Evolutionary conservation across 2,113 vertebrate species (phyloP).

Genomic region (Otus sunia): DNA sequence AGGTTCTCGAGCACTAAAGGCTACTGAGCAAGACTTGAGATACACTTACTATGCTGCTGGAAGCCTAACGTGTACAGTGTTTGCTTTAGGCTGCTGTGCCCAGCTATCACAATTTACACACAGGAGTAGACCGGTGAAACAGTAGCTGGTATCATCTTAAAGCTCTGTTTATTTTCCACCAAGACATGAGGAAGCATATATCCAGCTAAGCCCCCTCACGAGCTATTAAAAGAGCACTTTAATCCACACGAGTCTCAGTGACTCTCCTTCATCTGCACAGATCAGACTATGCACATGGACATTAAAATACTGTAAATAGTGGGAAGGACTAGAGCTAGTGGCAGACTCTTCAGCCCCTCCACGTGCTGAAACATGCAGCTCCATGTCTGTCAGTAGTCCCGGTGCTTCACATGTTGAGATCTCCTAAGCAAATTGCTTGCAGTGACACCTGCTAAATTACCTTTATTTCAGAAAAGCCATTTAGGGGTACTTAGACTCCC

Average conservation of each 20-base stretch:
- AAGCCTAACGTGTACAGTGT: rapidly evolving
- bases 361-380: rapidly evolving
- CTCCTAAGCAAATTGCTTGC: background rate
- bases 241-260: rapidly evolving
- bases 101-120: background rate
- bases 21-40: background rate
- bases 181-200: background rate
- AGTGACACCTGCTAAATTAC: background rate
- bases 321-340: background rate
- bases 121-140: background rate
- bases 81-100: background rate
- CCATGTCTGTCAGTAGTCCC: rapidly evolving
- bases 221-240: background rate
- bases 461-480: background rate
- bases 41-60: too few relatives aligned
- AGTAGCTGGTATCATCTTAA: background rate
- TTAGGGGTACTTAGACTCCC: background rate
- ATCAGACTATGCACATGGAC: background rate
- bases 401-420: background rate
- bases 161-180: background rate
- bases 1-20: background rate
- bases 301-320: background rate
- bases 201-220: background rate
- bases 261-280: background rate
- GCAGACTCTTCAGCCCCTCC: background rate